A percentile compares a stretch with the other conserved stretches of the same genome.
These are phyloP conservation scores for Limnephilus rhombicus DNA, from an alignment of 2,888 invertebrate species.

Conservation along the genomic window DNA sequence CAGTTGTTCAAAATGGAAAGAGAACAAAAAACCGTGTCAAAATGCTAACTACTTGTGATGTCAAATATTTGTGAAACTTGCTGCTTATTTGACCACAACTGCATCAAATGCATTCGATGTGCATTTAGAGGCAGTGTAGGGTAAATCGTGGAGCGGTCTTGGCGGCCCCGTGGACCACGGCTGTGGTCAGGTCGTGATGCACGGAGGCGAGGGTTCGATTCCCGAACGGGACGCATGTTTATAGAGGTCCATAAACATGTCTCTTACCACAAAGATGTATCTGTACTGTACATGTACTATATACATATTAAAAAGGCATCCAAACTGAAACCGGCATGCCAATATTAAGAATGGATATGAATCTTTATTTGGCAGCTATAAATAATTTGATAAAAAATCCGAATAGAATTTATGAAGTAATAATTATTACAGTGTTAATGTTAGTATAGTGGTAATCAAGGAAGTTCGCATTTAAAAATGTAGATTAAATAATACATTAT, in stretches of 20 bases:
- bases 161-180: background rate
- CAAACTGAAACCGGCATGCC: background rate
- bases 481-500: background rate
- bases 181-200: constrained; percentile 11
- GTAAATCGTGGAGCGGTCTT: background rate
- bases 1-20: background rate
- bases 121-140: background rate
- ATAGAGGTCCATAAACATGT: background rate
- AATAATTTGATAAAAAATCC: background rate
- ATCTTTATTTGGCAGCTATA: background rate
- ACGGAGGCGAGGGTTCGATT: constrained; percentile 2
- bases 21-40: background rate
- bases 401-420: background rate
- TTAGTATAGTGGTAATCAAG: background rate
- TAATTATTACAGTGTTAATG: background rate
- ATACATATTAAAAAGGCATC: background rate
- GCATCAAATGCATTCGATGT: background rate
- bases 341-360: background rate
- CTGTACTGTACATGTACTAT: background rate
- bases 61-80: background rate
- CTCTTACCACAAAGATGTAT: background rate
- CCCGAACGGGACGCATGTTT: constrained; percentile 1
- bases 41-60: background rate
- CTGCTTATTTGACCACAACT: background rate
- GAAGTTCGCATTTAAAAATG: background rate